Base-by-base conservation (phyloP, 2,888 invertebrate genomes). In the Rhagophthalmus giganteus region DNA sequence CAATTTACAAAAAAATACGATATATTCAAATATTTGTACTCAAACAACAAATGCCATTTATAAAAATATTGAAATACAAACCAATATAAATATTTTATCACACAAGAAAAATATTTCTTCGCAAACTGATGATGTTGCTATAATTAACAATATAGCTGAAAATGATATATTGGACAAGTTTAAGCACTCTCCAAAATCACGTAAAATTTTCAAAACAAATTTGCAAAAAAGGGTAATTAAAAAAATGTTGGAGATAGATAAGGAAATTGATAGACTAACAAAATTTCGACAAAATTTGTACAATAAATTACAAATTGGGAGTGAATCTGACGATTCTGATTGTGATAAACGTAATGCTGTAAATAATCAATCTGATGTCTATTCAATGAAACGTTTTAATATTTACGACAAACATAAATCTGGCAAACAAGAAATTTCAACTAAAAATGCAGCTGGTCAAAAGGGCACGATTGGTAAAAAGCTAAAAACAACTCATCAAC, bases 261-360 rank as follows among this genome's bases (percentile, higher is more conserved):
- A 56, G 26, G 66, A 64, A 46, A 61, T 71, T 38, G 52, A 48
- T 34, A 54, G 62, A 32, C 52, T 71, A 10, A 61, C 59, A 6
- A 54, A 59, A 32, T 58, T 64, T 28, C 56, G 67, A 14, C 59
- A 63, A 41, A 15, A 42, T 65, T 25, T 62, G 59, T 59, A 51
- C 45, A 15, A 58, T 45, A 34, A 13, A 55, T 34, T 54, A 11
- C 24, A 13, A 7, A 12, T 8, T 8, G 39, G 44, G 10, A 31
- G 20, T 37, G 44, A 44, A n/a, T 14, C 24, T 3, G 42, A 47
- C 10, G 9, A 10, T 27, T 27, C 27, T 12, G 31, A 31, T 12
- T 20, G 3, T 20, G 7, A 20, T 20, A 3, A 20, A 20, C 4
- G 3, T 20, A 20, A 5, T 20, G 4, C 20, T n/a, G n/a, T n/a